phyloP scores from a whole-genome alignment of 1,140 invertebrate species.

The Eurosta solidaginis region DNA sequence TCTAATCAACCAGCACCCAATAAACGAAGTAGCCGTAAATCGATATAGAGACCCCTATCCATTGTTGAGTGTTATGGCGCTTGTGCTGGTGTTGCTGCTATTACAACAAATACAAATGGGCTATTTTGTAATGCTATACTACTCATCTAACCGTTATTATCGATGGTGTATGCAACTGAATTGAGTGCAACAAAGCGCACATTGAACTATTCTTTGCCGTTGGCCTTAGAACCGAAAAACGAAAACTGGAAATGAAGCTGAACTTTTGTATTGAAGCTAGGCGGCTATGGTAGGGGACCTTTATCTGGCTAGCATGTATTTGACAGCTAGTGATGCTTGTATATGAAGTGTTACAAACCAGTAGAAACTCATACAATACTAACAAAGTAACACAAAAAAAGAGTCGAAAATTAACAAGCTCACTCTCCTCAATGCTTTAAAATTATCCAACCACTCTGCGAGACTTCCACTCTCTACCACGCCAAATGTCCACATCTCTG shows the following conservation, averaged over 20 bases:
- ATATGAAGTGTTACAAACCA: too few species aligned
- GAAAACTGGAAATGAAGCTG: background rate
- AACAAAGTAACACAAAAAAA: too few species aligned
- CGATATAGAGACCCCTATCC: background rate
- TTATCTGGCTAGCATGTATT: too few species aligned
- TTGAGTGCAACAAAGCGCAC: background rate
- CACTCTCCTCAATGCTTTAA: too few species aligned
- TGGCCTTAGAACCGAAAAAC: background rate
- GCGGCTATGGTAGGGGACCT: too few species aligned
- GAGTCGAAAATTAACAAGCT: too few species aligned
- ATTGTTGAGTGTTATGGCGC: background rate
- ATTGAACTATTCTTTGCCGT: background rate
- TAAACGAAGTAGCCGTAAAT: background rate
- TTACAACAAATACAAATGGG: too few species aligned
- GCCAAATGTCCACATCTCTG: background rate
- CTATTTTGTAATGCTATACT: too few species aligned
- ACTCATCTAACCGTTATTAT: background rate
- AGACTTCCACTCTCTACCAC: background rate
- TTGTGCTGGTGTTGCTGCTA: background rate
- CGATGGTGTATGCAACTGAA: background rate
- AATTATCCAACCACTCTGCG: too few species aligned
- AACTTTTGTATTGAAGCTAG: background rate
- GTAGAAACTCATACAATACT: too few species aligned
- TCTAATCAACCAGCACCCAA: background rate
- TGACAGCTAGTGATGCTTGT: too few species aligned